Evolutionary conservation across 2,888 invertebrate species (phyloP), one percentile per base, ranked within the genome.

Genomic region (Junonia oenone): DNA sequence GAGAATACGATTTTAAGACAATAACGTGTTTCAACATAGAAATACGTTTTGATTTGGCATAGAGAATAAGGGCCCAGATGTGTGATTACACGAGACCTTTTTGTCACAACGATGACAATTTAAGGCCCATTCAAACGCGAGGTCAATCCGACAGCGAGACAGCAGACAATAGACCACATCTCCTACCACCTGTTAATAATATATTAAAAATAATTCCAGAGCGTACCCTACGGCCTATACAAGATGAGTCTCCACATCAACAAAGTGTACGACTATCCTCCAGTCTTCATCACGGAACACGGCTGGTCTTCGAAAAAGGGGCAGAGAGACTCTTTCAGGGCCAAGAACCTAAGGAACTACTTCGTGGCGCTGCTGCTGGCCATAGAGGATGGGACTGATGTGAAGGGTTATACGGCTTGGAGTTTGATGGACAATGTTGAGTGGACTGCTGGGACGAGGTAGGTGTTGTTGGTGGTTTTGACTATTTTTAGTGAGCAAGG

Each of bases 401-500:
- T 92, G 0, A 68, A 64, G 26, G 93, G 92, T 0, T 94, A 93
- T 64, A 90, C 92, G 0, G 89, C 86, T 0, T 94, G 94, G 93
- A 92, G 92, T 43, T 76, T 94, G 0, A 84, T 94, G 83, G 95
- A 95, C 65, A 93, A 93, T 65, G 91, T 94, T 40, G 94, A 94
- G 68, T 94, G 94, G 93, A 69, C 67, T 0, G 73, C 75, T 37
- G 94, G 94, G 0, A 93, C 89, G 59, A 85, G 81, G 90, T 92
- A 66, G 22, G 5, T n/a, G n/a, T n/a, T n/a, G n/a, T 27, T 17
- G 14, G 11, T 8, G 11, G 11, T 4, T n/a, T n/a, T n/a, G n/a
- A n/a, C n/a, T n/a, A n/a, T n/a, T n/a, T n/a, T n/a, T n/a, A n/a
- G n/a, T n/a, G n/a, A n/a, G n/a, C n/a, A n/a, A n/a, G n/a, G n/a